phyloP scores from a whole-genome alignment of 2,113 vertebrate genomes.

The Neolamprologus longior region DNA sequence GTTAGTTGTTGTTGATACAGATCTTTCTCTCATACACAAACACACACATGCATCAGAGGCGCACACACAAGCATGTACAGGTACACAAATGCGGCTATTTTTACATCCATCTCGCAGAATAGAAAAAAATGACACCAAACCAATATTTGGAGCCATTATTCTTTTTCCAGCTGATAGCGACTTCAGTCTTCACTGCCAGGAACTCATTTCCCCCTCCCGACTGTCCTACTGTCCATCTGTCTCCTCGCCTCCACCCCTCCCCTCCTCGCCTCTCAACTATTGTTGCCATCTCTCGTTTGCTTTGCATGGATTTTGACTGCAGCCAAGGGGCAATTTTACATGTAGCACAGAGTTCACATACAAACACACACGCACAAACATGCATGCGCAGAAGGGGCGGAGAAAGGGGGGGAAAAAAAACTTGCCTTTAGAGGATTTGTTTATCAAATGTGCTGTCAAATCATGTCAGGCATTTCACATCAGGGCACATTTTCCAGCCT shows the following conservation, averaged over 20 bases:
- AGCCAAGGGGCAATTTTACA: slow-evolving; percentile 67
- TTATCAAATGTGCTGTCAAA: slow-evolving; percentile 72
- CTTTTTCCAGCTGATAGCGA: slow-evolving; percentile 29
- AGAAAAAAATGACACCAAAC: neutral
- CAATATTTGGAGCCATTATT: neutral
- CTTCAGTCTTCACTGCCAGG: slow-evolving; percentile 41
- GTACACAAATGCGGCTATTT: slow-evolving; percentile 27
- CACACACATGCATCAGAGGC: neutral
- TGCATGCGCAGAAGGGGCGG: neutral
- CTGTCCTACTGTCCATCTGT: slow-evolving; percentile 57
- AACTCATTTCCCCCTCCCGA: slow-evolving; percentile 38
- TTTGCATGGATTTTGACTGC: slow-evolving; percentile 72
- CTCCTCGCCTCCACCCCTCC: slow-evolving; percentile 5
- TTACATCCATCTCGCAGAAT: neutral
- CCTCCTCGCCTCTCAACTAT: slow-evolving; percentile 20
- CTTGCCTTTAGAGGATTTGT: slow-evolving; percentile 65
- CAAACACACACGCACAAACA: neutral
- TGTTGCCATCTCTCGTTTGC: slow-evolving; percentile 65
- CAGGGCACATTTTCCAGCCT: slow-evolving; percentile 49
- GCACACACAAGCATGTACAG: neutral
- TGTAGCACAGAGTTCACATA: slow-evolving; percentile 48
- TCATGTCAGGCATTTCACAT: slow-evolving; percentile 60
- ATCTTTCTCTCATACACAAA: neutral
- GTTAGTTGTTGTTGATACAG: slow-evolving; percentile 7
- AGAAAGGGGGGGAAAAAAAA: neutral